Evolutionary conservation across 2,888 invertebrate genomes (phyloP).

Genomic region (Mythimna vitellina): DNA sequence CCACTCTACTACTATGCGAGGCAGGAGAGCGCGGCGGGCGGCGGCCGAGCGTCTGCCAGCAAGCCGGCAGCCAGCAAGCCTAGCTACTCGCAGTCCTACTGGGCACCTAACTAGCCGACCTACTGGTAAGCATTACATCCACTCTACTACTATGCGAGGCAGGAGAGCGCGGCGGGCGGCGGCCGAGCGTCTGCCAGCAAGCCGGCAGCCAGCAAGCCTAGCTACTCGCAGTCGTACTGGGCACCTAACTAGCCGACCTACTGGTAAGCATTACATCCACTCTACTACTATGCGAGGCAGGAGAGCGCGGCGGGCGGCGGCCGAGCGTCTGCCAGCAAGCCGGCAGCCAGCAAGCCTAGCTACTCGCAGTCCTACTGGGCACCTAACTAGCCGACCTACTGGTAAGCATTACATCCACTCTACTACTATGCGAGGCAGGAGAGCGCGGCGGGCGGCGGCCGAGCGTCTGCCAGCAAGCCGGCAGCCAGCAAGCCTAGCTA

Average conservation of each 20-base stretch:
- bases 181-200: slow-evolving; percentile 89
- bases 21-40: slow-evolving; percentile 89
- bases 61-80: slow-evolving; percentile 92
- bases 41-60: slow-evolving; percentile 88
- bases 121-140: slow-evolving; percentile 22
- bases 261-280: slow-evolving; percentile 16
- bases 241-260: slow-evolving; percentile 88
- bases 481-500: slow-evolving; percentile 92
- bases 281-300: slow-evolving; percentile 58
- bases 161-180: slow-evolving; percentile 89
- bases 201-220: slow-evolving; percentile 91
- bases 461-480: slow-evolving; percentile 90
- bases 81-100: slow-evolving; percentile 91
- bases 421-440: slow-evolving; percentile 76
- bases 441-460: slow-evolving; percentile 87
- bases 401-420: slow-evolving; percentile 7
- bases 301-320: slow-evolving; percentile 89
- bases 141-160: no score
- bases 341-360: slow-evolving; percentile 91
- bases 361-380: slow-evolving; percentile 92
- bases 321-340: slow-evolving; percentile 89
- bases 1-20: no score
- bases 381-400: slow-evolving; percentile 86
- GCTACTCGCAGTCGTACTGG: slow-evolving; percentile 92
- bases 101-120: slow-evolving; percentile 90